Base-by-base conservation (phyloP, 1,140 invertebrate species). In the Aethina tumida region DNA sequence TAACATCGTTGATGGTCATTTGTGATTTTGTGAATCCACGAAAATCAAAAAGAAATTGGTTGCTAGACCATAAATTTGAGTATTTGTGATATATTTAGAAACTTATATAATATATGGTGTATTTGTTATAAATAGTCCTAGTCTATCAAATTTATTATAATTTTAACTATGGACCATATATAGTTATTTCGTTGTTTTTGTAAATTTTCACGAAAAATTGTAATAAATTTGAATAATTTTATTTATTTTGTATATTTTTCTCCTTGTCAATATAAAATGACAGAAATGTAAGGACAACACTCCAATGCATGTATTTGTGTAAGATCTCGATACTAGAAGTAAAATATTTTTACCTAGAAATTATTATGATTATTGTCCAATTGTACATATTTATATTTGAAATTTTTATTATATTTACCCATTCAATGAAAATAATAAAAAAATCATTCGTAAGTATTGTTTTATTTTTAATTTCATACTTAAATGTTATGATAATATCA, bases 261-360 rank as follows among this genome's bases (percentile, higher is more conserved):
- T 28, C 36, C 37, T 32, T 45, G 43, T 42, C 43, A 45, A 35
- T 32, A 18, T n/a, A n/a, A n/a, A 37, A 33, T 47, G 44, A 30
- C 41, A 43, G 39, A 43, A 40, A 38, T 42, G 45, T 47, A 47
- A 47, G 45, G 45, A 40, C 43, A 47, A 47, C 45, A 47, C 45
- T 47, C 45, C 45, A 47, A 47, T 47, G 41, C 33, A 44, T 47
- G 45, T 39, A 28, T 35, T 41, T 10, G 12, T 20, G 12, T 34
- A 18, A 22, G 21, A 40, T 34, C 38, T 40, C 30, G 15, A 40
- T 34, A 19, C n/a, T n/a, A n/a, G n/a, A n/a, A n/a, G n/a, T n/a
- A n/a, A n/a, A n/a, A n/a, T n/a, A n/a, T n/a, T n/a, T n/a, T n/a
- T n/a, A n/a, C n/a, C n/a, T n/a, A n/a, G n/a, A 33, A 20, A 29